Base-by-base conservation (phyloP, 2,113 vertebrate species). In the Oreochromis spilurus region DNA sequence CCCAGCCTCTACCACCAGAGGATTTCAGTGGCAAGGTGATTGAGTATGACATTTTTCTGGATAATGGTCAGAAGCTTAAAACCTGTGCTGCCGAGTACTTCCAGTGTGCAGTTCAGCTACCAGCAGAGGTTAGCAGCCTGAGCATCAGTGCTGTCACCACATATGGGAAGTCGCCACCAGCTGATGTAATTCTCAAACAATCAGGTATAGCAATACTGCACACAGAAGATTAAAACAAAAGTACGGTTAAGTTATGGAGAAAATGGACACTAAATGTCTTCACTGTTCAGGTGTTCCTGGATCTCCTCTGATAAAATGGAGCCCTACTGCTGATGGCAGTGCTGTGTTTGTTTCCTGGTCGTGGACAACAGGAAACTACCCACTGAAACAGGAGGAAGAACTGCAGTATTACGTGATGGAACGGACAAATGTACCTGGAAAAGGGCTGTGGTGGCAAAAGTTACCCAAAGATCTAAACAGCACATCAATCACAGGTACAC, bases 101-200 rank as follows among this genome's bases (percentile, higher is more conserved):
- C 12, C 84, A 62, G 58, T 90, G 85, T 81, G 57, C 43, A n/a
- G 60, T 96, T 55, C 81, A 54, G 40, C 84, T 95, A 29, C 83
- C 95, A 31, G 79, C 48, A 6, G 83, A 21, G 7, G 70, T 94
- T 67, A 82, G 21, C 38, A 16, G 60, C 4, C 40, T 96, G 17
- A 92, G 78, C 19, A 7, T 97, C 86, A 93, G 81, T 14, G 94
- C 87, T 7, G 92, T 96, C 67, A 96, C 95, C 38, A 87, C 82
- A 17, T 93, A 91, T n/a, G 96, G 96, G 10, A 83, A 16, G 2
- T 95, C 96, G 31, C 95, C 95, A 5, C 89, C 94, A 17, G 93
- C 96, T 4, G 5, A 48, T 43, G 83, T 96, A 12, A 91, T 89
- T 8, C 90, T 97, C 83, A 79, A 9, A 54, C 81, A 80, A 24